These are phyloP conservation scores for Papilio gigon DNA, from an alignment of 2,888 invertebrate genomes.

Conservation along the genomic window DNA sequence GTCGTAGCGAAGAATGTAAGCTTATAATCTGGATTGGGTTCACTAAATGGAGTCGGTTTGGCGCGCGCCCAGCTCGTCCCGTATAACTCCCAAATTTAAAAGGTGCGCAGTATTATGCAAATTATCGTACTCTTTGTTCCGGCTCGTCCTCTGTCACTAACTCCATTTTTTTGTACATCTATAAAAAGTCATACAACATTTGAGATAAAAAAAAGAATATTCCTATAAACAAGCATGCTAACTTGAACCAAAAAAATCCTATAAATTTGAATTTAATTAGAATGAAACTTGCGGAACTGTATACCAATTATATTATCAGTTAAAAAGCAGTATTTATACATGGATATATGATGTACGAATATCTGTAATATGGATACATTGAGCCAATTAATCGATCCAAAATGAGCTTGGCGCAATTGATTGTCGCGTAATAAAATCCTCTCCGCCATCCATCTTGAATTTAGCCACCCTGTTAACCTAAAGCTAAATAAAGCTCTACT, in stretches of 20 bases:
- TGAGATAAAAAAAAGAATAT: not conserved
- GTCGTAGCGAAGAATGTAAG: conserved; percentile 60
- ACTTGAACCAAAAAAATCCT: not conserved
- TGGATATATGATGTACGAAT: not conserved
- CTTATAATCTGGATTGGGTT: conserved; percentile 71
- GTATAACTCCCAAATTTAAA: conserved; percentile 66
- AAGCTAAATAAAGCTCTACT: conserved; percentile 58
- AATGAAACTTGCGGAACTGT: too few relatives aligned
- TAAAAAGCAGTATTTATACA: too few relatives aligned
- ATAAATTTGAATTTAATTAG: not conserved
- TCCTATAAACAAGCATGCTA: not conserved
- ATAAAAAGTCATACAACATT: not conserved
- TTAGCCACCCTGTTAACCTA: conserved; percentile 66
- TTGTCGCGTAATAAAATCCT: conserved; percentile 50
- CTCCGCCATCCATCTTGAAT: conserved; percentile 67
- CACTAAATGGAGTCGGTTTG: conserved; percentile 74
- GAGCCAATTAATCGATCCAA: conserved; percentile 39
- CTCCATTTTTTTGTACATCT: conserved; percentile 68
- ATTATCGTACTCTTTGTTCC: conserved; percentile 78
- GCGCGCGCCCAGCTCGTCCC: conserved; percentile 69
- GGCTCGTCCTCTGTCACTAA: conserved; percentile 67
- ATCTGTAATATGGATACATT: conserved; percentile 8
- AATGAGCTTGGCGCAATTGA: conserved; percentile 15
- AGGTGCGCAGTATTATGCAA: conserved; percentile 80
- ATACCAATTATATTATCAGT: too few relatives aligned